Percentiles rank a stretch among this genome's conserved stretches.
These are phyloP conservation scores for Psilopogon haemacephalus DNA, from an alignment of 2,113 vertebrate genomes.

Conservation along the genomic window DNA sequence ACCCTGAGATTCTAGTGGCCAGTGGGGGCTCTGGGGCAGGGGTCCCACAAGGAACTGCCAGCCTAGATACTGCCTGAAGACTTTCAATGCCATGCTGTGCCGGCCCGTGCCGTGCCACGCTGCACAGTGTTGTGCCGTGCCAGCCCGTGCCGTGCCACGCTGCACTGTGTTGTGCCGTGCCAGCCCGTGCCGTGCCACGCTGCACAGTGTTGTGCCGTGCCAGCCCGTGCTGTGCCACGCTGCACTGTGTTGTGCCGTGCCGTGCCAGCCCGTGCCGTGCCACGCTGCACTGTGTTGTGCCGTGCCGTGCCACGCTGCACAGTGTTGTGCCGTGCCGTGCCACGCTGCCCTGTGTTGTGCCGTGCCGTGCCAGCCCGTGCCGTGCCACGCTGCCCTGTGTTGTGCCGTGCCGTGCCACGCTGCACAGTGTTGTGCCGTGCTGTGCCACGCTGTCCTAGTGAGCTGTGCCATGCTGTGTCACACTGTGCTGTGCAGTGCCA, in stretches of 20 bases:
- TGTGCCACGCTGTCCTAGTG: rapidly evolving
- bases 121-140: too few relatives aligned
- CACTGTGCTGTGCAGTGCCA: neutral
- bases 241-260: too few relatives aligned
- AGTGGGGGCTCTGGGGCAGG: neutral
- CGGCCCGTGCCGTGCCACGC: too few relatives aligned
- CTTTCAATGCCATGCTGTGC: neutral
- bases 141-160: too few relatives aligned
- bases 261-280: neutral
- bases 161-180: too few relatives aligned
- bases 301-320: too few relatives aligned
- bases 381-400: rapidly evolving
- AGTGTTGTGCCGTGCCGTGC: too few relatives aligned
- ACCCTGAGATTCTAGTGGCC: neutral
- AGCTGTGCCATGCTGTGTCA: rapidly evolving
- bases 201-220: too few relatives aligned
- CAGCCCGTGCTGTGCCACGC: too few relatives aligned
- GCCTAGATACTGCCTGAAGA: neutral
- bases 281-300: neutral
- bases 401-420: rapidly evolving
- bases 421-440: neutral
- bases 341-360: neutral
- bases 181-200: neutral
- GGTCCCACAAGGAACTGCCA: neutral
- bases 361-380: too few relatives aligned